Evolutionary conservation across 2,888 invertebrate species (phyloP).

Genomic region (Tenodera sinensis): DNA sequence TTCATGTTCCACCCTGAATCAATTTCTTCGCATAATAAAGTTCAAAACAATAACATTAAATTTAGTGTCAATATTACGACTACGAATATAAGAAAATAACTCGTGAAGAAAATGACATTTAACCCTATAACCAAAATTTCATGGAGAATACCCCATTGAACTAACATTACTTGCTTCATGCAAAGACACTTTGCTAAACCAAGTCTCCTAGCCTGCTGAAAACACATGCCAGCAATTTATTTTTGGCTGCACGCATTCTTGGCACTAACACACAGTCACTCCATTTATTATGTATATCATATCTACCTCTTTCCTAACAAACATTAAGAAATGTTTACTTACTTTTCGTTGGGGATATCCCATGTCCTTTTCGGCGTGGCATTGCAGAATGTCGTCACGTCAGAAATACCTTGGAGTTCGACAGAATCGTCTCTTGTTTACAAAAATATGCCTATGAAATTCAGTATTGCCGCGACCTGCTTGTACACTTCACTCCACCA

Average conservation of each 20-base stretch:
- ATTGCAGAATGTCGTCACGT: conserved; percentile 10
- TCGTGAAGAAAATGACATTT: too few relatives aligned
- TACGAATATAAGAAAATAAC: too few relatives aligned
- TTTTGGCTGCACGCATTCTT: background rate
- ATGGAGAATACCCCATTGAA: too few relatives aligned
- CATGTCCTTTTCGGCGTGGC: conserved; percentile 29
- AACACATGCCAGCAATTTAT: background rate
- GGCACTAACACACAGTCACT: background rate
- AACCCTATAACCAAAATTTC: too few relatives aligned
- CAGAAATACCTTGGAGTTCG: background rate
- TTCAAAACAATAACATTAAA: too few relatives aligned
- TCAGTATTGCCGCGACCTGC: background rate
- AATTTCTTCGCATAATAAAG: too few relatives aligned
- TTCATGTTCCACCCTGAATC: too few relatives aligned
- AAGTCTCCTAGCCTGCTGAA: background rate
- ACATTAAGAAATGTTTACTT: conserved; percentile 6
- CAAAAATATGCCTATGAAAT: background rate
- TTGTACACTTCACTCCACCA: background rate
- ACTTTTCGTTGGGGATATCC: conserved; percentile 28
- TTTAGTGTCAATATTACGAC: too few relatives aligned
- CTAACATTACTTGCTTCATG: too few relatives aligned
- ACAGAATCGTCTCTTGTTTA: background rate
- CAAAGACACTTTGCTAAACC: background rate
- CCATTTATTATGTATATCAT: background rate
- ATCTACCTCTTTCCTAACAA: background rate